A percentile compares a stretch with the other conserved stretches of the same genome.
These are phyloP conservation scores for Rhineura floridana DNA, from an alignment of 2,113 vertebrate species.

Conservation along the genomic window DNA sequence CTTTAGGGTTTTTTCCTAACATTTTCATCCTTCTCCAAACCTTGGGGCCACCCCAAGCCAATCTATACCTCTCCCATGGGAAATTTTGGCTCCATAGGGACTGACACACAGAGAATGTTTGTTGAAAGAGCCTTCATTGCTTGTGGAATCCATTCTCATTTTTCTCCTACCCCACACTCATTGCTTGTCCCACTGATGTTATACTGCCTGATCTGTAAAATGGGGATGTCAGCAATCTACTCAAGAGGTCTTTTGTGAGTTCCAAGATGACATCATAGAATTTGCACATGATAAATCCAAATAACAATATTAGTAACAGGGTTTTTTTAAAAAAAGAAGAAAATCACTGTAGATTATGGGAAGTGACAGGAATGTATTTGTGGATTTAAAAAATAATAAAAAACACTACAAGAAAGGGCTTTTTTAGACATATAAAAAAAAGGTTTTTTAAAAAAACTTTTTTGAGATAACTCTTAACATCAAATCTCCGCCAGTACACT, in stretches of 20 bases:
- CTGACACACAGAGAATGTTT: background rate
- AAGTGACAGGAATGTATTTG: slow-evolving; percentile 12
- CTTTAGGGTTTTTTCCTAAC: too few species aligned
- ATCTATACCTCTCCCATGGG: too few species aligned
- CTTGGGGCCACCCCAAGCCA: too few species aligned
- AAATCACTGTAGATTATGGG: too few species aligned
- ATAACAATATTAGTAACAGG: background rate
- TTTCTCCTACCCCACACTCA: too few species aligned
- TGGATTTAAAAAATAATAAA: slow-evolving; percentile 21
- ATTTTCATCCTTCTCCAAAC: too few species aligned
- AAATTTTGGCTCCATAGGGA: background rate
- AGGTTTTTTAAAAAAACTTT: slow-evolving; percentile 28
- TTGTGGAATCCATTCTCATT: background rate
- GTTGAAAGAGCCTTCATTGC: too few species aligned
- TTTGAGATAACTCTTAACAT: slow-evolving; percentile 26
- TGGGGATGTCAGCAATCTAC: background rate
- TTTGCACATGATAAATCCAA: background rate
- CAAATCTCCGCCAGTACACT: slow-evolving; percentile 19
- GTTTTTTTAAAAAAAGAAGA: too few species aligned
- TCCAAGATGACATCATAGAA: background rate
- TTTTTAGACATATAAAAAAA: slow-evolving; percentile 13
- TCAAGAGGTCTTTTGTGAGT: background rate
- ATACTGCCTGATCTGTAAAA: background rate
- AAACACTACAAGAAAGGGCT: slow-evolving; percentile 52
- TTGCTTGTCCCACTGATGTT: background rate